Evolutionary conservation across 2,797 vertebrate genomes (phyloP), one percentile per base, ranked within the genome.

Genomic region (Semotilus atromaculatus): DNA sequence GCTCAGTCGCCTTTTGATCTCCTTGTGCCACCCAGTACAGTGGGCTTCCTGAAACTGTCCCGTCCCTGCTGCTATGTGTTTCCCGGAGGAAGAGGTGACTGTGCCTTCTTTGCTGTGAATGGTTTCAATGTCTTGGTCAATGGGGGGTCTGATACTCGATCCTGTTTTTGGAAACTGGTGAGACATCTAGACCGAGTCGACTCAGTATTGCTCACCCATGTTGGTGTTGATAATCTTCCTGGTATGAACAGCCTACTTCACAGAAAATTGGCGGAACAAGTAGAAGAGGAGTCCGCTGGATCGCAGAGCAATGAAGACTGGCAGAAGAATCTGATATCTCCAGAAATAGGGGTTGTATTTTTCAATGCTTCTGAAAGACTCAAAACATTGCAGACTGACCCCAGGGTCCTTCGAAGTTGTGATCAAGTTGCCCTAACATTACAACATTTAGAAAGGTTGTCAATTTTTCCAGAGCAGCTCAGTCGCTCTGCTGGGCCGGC

Each of bases 21-120:
- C 14, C 93, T 99, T 13, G 96, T 98, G 90, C 97, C 97, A 0
- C 97, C 98, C 0, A 93, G 94, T 53, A 96, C 97, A 0, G 96
- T 96, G 0, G 98, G 97, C 0, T 99, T 99, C 91, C 93, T 99
- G 31, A 97, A 98, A 75, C 96, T 99, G 2, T 97, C 96, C 3
- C 96, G 95, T 45, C 98, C 98, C 0, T 99, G 98, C 94, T 99
- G 98, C 95, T 99, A 99, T 75, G 91, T 99, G 81, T 99, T 99
- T 89, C 98, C 98, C 0, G 98, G 97, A 0, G 97, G 97, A 9
- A 92, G 96, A 2, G 98, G 98, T 0, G 97, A 98, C 68, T 95
- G 96, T 0, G 97, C 98, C 53, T 98, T 99, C 87, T 98, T 99
- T 0, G 96, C 97, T 0, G 96, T 99, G 10, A 98, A 96, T 0